A percentile compares a stretch with the other conserved stretches of the same genome.
Conservation (phyloP, 2,888 invertebrate species). For the Nebria salina region DNA sequence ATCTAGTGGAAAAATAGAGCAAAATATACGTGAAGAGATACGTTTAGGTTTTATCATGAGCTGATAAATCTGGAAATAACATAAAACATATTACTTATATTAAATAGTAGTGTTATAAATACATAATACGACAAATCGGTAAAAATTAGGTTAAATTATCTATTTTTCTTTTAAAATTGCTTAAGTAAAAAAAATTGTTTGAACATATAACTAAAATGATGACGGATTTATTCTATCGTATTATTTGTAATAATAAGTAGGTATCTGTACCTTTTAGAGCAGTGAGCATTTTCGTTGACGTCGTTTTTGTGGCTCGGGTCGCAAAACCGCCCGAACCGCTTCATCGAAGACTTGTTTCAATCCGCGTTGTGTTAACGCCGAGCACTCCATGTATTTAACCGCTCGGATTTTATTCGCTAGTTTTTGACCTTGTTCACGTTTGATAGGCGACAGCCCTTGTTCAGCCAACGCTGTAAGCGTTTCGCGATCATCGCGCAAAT, state of each 20-base stretch:
- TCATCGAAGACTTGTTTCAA: constrained; percentile 99
- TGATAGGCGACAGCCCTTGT: constrained; percentile 94
- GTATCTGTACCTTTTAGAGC: constrained; percentile 48
- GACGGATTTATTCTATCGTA: neutral
- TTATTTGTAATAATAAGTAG: neutral
- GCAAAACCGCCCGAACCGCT: constrained; percentile 95
- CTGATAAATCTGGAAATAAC: constrained; percentile 13
- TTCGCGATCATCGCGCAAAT: constrained; percentile 97
- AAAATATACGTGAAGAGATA: constrained; percentile 26
- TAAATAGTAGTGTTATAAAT: neutral
- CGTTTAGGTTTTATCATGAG: constrained; percentile 18
- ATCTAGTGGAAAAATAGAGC: constrained; percentile 36
- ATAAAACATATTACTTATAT: neutral
- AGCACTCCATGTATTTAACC: constrained; percentile 99
- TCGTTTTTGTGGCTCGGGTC: constrained; percentile 96
- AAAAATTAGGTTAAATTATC: too few relatives aligned
- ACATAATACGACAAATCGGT: neutral
- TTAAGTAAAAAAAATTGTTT: neutral
- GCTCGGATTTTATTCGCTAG: constrained; percentile 98
- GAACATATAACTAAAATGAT: neutral
- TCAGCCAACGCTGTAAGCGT: constrained; percentile 90
- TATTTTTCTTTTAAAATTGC: neutral
- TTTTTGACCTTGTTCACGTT: constrained; percentile 97
- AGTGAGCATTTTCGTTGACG: constrained; percentile 91
- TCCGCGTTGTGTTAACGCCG: constrained; percentile 97